phyloP scores from a whole-genome alignment of 2,113 vertebrate genomes.

The Nothoprocta pentlandii region DNA sequence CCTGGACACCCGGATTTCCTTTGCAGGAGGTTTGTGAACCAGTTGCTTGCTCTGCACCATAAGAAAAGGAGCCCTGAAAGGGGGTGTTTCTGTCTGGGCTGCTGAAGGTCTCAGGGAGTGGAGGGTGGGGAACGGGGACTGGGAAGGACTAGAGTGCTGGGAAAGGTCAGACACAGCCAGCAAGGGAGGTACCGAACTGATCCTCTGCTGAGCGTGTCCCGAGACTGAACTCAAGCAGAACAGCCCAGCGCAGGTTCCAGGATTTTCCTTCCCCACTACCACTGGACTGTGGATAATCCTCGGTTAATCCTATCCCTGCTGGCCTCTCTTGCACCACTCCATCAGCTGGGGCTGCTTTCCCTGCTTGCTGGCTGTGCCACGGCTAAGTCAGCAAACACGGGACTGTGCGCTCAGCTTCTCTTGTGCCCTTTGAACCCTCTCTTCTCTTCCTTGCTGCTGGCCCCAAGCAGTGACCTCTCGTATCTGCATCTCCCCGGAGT shows the following conservation, averaged over 20 bases:
- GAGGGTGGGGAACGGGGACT: not conserved
- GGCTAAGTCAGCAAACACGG: not conserved
- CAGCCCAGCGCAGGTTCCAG: slow-evolving; percentile 12
- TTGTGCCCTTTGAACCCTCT: slow-evolving; percentile 26
- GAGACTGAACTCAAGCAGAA: slow-evolving; percentile 47
- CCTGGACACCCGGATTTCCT: not conserved
- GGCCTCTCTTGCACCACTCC: not conserved
- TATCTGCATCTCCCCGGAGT: not conserved
- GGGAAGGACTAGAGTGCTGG: not conserved
- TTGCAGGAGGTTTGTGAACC: not conserved
- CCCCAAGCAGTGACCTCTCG: not conserved
- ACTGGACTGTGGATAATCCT: slow-evolving; percentile 56
- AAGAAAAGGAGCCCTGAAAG: not conserved
- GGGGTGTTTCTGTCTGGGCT: not conserved
- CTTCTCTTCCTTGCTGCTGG: not conserved
- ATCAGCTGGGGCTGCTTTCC: not conserved
- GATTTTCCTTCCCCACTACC: slow-evolving; percentile 21
- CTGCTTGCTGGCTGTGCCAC: not conserved
- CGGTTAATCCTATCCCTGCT: not conserved
- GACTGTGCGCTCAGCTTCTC: slow-evolving; percentile 49
- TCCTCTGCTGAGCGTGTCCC: slow-evolving; percentile 1
- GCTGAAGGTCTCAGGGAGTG: not conserved
- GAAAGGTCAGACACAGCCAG: not conserved
- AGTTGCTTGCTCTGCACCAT: not conserved
- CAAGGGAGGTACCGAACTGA: rapidly evolving